Conservation (phyloP, 2,797 vertebrate genomes). For the Dermochelys coriacea region DNA sequence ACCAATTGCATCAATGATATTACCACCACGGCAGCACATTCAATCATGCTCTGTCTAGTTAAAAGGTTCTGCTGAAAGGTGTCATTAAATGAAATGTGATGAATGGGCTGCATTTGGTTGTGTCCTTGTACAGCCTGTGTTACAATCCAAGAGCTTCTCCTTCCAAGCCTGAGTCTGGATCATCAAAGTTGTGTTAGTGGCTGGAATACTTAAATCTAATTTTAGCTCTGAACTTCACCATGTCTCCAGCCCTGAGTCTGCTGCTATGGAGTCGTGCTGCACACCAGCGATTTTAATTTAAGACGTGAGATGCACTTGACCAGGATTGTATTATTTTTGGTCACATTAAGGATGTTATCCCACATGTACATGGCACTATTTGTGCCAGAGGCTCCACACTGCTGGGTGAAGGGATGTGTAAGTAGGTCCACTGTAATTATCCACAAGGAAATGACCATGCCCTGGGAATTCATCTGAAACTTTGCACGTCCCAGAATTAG, state of each 20-base stretch:
- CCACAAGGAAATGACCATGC: not conserved
- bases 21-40: constrained; percentile 2
- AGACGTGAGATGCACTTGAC: not conserved
- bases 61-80: not conserved
- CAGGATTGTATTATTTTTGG: not conserved
- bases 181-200: not conserved
- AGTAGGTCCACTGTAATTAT: not conserved
- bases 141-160: not conserved
- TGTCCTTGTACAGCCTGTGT: not conserved
- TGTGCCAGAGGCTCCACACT: not conserved
- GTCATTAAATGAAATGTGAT: not conserved
- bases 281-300: not conserved
- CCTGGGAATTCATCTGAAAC: not conserved
- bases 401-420: not conserved
- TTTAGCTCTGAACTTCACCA: not conserved
- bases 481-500: not conserved
- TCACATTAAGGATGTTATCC: not conserved
- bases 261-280: not conserved
- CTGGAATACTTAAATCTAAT: not conserved
- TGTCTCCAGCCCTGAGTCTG: not conserved
- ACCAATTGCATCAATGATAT: not conserved
- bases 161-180: not conserved
- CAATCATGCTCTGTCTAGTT: not conserved
- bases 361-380: not conserved
- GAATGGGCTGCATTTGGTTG: not conserved